Percentiles rank a stretch among this genome's conserved stretches.
phyloP scores from a whole-genome alignment of 2,797 vertebrate genomes.

The Dermochelys coriacea region DNA sequence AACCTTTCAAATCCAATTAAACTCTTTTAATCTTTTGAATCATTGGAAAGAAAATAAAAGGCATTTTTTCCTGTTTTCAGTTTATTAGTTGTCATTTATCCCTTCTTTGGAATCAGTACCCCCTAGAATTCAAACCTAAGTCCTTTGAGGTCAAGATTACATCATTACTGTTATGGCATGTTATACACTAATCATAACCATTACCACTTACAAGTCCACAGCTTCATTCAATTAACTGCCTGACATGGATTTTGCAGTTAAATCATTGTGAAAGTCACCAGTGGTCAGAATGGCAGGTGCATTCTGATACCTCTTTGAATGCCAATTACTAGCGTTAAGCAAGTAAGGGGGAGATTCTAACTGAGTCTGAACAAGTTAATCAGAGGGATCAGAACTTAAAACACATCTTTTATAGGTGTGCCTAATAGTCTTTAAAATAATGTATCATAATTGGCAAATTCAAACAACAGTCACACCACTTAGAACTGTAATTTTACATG shows the following conservation, averaged over 20 bases:
- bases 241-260: constrained; percentile 76
- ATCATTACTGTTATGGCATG: constrained; percentile 61
- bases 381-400: constrained; percentile 56
- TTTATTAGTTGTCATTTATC: constrained; percentile 54
- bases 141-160: constrained; percentile 66
- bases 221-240: constrained; percentile 77
- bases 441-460: constrained; percentile 38
- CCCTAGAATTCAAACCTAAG: constrained; percentile 40
- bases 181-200: constrained; percentile 76
- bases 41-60: constrained; percentile 41
- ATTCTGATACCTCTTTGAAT: constrained; percentile 74
- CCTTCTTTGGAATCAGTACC: constrained; percentile 50
- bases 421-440: constrained; percentile 67
- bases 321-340: constrained; percentile 69
- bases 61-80: constrained; percentile 33
- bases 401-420: constrained; percentile 40
- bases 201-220: constrained; percentile 73
- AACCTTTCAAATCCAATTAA: constrained; percentile 68
- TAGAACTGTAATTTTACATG: constrained; percentile 53
- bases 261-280: constrained; percentile 73
- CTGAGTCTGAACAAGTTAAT: constrained; percentile 69
- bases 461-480: constrained; percentile 51
- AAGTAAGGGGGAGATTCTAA: constrained; percentile 48
- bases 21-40: constrained; percentile 56
- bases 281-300: constrained; percentile 75